Conservation (phyloP, 2,888 invertebrate species). For the Sthenelais limicola region DNA sequence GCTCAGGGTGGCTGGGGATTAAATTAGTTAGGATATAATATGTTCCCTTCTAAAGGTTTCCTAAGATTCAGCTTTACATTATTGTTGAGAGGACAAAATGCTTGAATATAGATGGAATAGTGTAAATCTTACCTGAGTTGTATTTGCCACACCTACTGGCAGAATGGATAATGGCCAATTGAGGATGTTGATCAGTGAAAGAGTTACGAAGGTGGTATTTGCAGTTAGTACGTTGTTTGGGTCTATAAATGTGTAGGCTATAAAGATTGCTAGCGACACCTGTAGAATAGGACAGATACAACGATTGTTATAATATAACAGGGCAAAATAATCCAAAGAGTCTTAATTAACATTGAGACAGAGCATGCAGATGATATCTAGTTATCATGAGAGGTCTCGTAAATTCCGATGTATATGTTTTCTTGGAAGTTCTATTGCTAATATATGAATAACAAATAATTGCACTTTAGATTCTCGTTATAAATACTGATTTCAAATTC, state of each 20-base stretch:
- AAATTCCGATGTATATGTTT: not conserved
- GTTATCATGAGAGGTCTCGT: no score
- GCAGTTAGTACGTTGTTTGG: constrained; percentile 78
- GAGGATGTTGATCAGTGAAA: constrained; percentile 97
- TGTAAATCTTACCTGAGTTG: constrained; percentile 41
- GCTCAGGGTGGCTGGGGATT: not conserved
- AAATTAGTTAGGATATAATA: not conserved
- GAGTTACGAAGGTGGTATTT: constrained; percentile 93
- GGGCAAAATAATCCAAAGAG: not conserved
- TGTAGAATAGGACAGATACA: not conserved
- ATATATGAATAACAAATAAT: not conserved
- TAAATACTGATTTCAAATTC: no score
- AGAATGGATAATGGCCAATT: constrained; percentile 74
- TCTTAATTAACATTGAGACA: not conserved
- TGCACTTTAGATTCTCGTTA: no score
- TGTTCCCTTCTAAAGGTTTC: not conserved
- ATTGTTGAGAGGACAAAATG: not conserved
- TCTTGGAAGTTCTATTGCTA: no score
- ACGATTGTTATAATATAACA: not conserved
- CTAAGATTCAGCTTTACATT: not conserved
- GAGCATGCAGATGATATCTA: not conserved
- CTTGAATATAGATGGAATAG: not conserved
- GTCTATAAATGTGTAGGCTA: constrained; percentile 7
- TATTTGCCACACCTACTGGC: constrained; percentile 42
- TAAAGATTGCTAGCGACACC: constrained; percentile 27